Percentiles rank a stretch among this genome's conserved stretches.
Conservation (phyloP, 2,888 invertebrate species). For the Mythimna impura region DNA sequence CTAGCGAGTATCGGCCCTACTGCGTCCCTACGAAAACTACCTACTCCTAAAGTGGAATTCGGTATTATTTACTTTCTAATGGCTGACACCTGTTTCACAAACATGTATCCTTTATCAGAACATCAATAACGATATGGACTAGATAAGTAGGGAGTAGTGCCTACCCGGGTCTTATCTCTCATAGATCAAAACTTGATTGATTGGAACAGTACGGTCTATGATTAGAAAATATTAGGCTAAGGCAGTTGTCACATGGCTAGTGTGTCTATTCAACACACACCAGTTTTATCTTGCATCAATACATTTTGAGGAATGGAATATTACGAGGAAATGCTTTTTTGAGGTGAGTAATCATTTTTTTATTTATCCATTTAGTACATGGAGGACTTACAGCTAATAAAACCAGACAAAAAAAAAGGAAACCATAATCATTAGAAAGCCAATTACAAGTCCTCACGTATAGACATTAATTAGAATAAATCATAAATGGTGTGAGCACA, state of each 20-base stretch:
- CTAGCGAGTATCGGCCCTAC: too few species aligned
- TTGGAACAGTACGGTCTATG: constrained; percentile 1
- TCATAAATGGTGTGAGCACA: too few species aligned
- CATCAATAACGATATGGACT: constrained; percentile 22
- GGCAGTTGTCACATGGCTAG: background rate
- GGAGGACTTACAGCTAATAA: too few species aligned
- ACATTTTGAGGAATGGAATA: too few species aligned
- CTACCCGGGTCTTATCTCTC: constrained; percentile 11
- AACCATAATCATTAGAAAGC: too few species aligned
- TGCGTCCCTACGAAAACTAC: too few species aligned
- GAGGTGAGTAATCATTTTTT: too few species aligned
- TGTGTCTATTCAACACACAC: background rate
- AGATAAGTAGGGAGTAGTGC: background rate
- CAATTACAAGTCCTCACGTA: too few species aligned
- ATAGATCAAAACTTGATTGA: constrained; percentile 40
- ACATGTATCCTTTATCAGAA: background rate
- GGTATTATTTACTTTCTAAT: background rate
- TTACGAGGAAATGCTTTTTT: too few species aligned
- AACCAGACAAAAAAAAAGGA: too few species aligned
- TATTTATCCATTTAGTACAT: too few species aligned
- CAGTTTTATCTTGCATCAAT: background rate
- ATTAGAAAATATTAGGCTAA: constrained; percentile 15
- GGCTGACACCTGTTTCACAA: background rate
- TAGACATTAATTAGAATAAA: too few species aligned
- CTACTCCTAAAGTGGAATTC: background rate